Evolutionary conservation across 2,888 invertebrate genomes (phyloP).

Genomic region (Brachyptera risi): DNA sequence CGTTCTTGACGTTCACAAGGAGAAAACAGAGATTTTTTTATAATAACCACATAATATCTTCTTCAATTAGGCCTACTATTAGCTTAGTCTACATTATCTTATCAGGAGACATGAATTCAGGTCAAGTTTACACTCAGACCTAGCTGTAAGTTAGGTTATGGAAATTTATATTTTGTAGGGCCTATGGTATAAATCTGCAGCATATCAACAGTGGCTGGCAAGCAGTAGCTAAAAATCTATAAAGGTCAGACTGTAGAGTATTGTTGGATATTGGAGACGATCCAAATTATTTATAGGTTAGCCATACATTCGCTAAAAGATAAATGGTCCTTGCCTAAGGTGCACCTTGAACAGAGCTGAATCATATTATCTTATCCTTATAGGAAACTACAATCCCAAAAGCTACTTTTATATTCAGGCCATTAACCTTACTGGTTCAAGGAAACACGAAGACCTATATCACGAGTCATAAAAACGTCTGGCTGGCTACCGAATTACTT

Average conservation of each 20-base stretch:
- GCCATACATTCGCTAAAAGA: not conserved
- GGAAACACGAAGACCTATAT: not conserved
- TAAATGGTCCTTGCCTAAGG: no score
- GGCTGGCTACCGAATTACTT: no score
- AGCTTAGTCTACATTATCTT: no score
- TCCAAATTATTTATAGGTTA: slow-evolving; percentile 21
- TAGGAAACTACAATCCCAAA: not conserved
- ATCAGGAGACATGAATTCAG: no score
- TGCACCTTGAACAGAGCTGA: not conserved
- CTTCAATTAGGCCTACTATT: no score
- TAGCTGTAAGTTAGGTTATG: no score
- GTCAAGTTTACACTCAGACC: no score
- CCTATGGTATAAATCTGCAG: no score
- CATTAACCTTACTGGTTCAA: not conserved
- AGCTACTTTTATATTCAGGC: not conserved
- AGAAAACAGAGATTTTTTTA: not conserved
- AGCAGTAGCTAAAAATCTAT: no score
- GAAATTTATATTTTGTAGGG: no score
- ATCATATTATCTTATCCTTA: not conserved
- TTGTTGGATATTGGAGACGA: not conserved
- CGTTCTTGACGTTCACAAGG: not conserved
- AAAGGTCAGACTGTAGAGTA: not conserved
- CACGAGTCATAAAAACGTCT: no score
- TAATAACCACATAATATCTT: no score
- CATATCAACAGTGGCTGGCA: not conserved